Base-by-base conservation (phyloP, 1,140 invertebrate species). In the Ceratina japonica region DNA sequence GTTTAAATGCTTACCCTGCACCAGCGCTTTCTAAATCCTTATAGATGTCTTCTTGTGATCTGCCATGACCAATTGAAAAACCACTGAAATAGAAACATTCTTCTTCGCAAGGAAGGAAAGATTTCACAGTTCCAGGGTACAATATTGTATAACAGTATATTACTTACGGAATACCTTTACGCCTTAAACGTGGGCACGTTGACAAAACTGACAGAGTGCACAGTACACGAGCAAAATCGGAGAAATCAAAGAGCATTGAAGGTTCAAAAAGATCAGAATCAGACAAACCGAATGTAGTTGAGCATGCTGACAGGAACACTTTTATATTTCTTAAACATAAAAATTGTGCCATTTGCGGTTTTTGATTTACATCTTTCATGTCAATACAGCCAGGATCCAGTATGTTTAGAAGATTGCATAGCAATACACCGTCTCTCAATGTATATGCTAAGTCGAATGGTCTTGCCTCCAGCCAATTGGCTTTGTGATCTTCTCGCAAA, bases 321-420 rank as follows among this genome's bases (percentile, higher is more conserved):
- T 97, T 95, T 76, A 99, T 99, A 91, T 99, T 99, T 85, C 98
- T 95, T 91, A 98, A 93, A 90, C 98, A 99, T 68, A 99, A 93
- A 92, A 99, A 99, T 97, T 99, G 98, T 75, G 98, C 98, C 95
- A 98, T 96, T 92, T 98, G 97, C 37, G 98, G 98, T 88, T 97
- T 96, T 81, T 97, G 96, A 93, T 97, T 98, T 73, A 99, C 97
- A 89, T 98, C 97, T 89, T 97, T 97, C 90, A 96, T 94, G 89
- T 99, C 98, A 88, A 99, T 95, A 88, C 95, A 96, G 65, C 95
- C 95, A 7, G 96, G 95, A 87, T 97, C 95, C 56, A 99, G 92
- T 78, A 94, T 95, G 90, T 98, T 98, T 58, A 99, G 92, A 66
- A 99, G 94, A 92, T 98, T 98, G 91, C 98, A 99, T 13, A 99